Evolutionary conservation across 1,140 invertebrate species (phyloP).

Genomic region (Cherax quadricarinatus): DNA sequence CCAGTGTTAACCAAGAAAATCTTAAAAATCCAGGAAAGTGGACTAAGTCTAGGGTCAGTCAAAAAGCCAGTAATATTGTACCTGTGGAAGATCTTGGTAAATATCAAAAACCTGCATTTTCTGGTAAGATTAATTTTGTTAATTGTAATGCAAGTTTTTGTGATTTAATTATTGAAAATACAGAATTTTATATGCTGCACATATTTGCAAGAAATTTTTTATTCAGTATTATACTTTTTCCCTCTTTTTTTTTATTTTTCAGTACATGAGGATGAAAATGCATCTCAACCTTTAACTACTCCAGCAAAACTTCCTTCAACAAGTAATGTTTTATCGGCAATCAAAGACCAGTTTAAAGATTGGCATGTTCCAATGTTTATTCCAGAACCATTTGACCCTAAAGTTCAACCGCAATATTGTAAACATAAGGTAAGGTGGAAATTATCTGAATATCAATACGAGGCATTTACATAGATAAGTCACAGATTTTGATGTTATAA

Average conservation of each 20-base stretch:
- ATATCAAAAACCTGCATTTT: constrained; percentile 52
- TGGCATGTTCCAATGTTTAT: constrained; percentile 62
- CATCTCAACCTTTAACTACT: background rate
- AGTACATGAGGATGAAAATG: constrained; percentile 42
- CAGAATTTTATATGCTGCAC: too few relatives aligned
- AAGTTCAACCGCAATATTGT: constrained; percentile 77
- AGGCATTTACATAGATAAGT: too few relatives aligned
- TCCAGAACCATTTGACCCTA: constrained; percentile 76
- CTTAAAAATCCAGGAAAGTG: constrained; percentile 31
- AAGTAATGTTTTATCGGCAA: constrained; percentile 47
- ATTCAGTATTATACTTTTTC: too few relatives aligned
- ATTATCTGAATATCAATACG: too few relatives aligned
- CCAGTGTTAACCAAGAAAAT: constrained; percentile 40
- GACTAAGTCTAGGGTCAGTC: constrained; percentile 34
- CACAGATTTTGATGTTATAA: too few relatives aligned
- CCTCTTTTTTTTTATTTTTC: background rate
- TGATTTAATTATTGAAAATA: too few relatives aligned
- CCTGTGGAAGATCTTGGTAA: constrained; percentile 45
- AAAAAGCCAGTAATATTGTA: constrained; percentile 27
- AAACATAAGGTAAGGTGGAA: constrained; percentile 77
- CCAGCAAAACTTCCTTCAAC: constrained; percentile 36
- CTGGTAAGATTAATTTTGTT: constrained; percentile 24
- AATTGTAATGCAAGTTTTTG: too few relatives aligned
- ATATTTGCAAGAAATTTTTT: too few relatives aligned
- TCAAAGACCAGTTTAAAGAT: constrained; percentile 36